Base-by-base conservation (phyloP, 2,113 vertebrate genomes). In the Phaethornis superciliosus region DNA sequence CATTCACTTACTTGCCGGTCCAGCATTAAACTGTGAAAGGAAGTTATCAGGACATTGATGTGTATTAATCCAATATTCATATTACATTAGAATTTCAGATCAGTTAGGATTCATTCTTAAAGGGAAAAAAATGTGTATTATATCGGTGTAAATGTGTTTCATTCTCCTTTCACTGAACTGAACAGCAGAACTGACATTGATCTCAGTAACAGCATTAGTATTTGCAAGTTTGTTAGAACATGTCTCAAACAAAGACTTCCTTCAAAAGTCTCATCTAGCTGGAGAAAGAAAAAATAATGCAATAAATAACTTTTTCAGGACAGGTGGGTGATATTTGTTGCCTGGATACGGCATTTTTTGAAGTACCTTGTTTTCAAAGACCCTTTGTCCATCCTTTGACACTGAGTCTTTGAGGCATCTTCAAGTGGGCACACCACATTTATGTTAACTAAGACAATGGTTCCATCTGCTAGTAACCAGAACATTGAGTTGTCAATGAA, bases 21-120 rank as follows among this genome's bases (percentile, higher is more conserved):
- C 37, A 40, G 37, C 37, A 40, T 40, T 40, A 40, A 40, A 40
- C 37, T 40, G 37, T 40, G 37, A 40, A 9, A 40, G 37, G 37
- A 40, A 40, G 37, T 40, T 40, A 40, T 40, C 37, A 40, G 16
- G 51, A 62, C 49, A 58, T 12, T 81, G 52, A 40, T 44, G 60
- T 3, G 8, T 77, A 49, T 87, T 78, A 3, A 62, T 81, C 67
- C 46, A 84, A 88, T n/a, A n/a, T 82, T 85, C 78, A 74, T 40
- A 40, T 82, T 64, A 68, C 21, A 77, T 80, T 92, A 78, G 68
- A 86, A 92, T 92, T 85, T 91, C 80, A 90, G 42, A 93, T 82
- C 27, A 84, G 26, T 67, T 19, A 84, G 72, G 11, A 87, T 85
- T 80, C 44, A 80, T 59, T 55, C 58, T 63, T 59, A 91, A 85